Percentiles rank a stretch among this genome's conserved stretches.
These are phyloP conservation scores for Frankliniella fusca DNA, from an alignment of 2,888 invertebrate genomes.

Conservation along the genomic window DNA sequence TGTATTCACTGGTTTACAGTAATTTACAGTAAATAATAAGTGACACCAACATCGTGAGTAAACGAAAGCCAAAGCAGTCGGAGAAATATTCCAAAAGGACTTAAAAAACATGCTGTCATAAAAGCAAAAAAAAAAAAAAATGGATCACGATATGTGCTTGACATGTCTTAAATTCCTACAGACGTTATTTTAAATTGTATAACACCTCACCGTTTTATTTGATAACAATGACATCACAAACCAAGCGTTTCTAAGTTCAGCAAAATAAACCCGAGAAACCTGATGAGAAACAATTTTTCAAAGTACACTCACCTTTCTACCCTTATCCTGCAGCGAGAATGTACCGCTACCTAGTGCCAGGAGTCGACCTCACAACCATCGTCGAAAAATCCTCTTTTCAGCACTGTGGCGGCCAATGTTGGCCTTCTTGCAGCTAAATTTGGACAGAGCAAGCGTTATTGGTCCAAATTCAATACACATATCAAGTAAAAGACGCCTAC, in stretches of 20 bases:
- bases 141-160: background rate
- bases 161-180: background rate
- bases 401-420: background rate
- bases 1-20: background rate
- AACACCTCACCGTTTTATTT: background rate
- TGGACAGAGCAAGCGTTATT: background rate
- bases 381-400: background rate
- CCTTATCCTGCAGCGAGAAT: conserved; percentile 14
- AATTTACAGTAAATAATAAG: background rate
- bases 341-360: conserved; percentile 19
- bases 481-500: background rate
- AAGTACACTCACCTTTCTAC: conserved; percentile 19
- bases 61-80: too few species aligned
- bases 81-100: background rate
- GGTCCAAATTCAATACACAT: background rate
- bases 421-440: conserved; percentile 3
- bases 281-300: background rate
- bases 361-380: conserved; percentile 3
- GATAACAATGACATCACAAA: background rate
- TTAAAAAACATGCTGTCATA: background rate
- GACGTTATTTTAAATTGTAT: too few species aligned
- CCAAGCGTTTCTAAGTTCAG: background rate
- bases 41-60: background rate
- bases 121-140: background rate
- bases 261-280: background rate